These are phyloP conservation scores for Hirundichthys speculiger DNA, from an alignment of 2,113 vertebrate species.

Conservation along the genomic window DNA sequence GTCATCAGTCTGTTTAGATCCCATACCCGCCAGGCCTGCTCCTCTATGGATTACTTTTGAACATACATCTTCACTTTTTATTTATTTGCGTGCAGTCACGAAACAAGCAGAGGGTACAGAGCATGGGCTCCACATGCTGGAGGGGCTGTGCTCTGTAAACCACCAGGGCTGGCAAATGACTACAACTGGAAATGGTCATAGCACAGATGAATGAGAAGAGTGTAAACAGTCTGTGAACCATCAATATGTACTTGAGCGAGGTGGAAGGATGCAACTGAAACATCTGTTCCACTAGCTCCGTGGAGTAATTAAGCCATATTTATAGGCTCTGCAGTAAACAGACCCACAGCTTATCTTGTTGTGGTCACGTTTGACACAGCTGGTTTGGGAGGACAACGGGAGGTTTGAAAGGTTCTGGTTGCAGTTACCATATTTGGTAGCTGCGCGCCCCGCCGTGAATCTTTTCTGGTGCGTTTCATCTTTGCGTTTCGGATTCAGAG, in stretches of 20 bases:
- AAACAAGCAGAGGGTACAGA: slow-evolving; percentile 62
- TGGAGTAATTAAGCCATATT: slow-evolving; percentile 56
- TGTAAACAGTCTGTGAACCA: slow-evolving; percentile 72
- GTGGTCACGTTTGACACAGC: slow-evolving; percentile 55
- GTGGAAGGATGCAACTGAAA: slow-evolving; percentile 59
- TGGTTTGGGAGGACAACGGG: slow-evolving; percentile 46
- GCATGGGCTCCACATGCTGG: slow-evolving; percentile 72
- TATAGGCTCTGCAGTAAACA: slow-evolving; percentile 57
- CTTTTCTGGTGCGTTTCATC: slow-evolving; percentile 52
- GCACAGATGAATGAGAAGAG: slow-evolving; percentile 74
- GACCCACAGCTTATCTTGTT: slow-evolving; percentile 50
- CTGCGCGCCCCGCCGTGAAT: slow-evolving; percentile 28
- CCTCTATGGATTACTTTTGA: slow-evolving; percentile 51
- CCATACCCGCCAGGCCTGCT: slow-evolving; percentile 33
- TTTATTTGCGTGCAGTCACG: slow-evolving; percentile 73
- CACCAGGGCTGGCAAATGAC: slow-evolving; percentile 47
- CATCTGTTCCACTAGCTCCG: slow-evolving; percentile 57
- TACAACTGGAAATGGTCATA: slow-evolving; percentile 64
- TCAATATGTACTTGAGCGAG: slow-evolving; percentile 51
- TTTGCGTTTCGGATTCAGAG: slow-evolving; percentile 35
- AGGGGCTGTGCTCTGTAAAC: slow-evolving; percentile 58
- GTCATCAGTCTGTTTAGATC: slow-evolving; percentile 69
- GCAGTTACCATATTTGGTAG: slow-evolving; percentile 33
- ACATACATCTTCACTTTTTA: slow-evolving; percentile 69
- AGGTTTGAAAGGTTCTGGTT: slow-evolving; percentile 33